phyloP scores from a whole-genome alignment of 2,113 vertebrate species.

The Eptatretus burgeri region DNA sequence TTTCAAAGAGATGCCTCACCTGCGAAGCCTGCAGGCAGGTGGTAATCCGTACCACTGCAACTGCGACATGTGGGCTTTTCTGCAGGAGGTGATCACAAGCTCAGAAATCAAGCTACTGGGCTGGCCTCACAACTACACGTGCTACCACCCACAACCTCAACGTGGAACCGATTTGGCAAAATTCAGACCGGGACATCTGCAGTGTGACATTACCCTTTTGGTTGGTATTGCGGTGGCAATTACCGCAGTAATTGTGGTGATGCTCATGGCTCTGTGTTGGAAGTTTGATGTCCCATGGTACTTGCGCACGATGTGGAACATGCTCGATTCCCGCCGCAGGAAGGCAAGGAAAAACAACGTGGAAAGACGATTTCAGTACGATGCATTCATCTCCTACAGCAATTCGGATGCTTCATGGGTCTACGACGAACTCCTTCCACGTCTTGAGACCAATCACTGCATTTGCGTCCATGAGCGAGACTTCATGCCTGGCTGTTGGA shows the following conservation, averaged over 20 bases:
- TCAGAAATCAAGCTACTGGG: constrained; percentile 19
- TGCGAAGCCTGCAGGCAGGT: constrained; percentile 21
- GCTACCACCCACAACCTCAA: constrained; percentile 26
- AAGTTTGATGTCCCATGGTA: constrained; percentile 32
- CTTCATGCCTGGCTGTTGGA: constrained; percentile 41
- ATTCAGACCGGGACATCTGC: constrained; percentile 18
- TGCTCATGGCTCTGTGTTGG: constrained; percentile 20
- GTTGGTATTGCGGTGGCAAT: constrained; percentile 22
- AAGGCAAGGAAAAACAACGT: neutral
- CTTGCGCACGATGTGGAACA: constrained; percentile 24
- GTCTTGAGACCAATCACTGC: constrained; percentile 20
- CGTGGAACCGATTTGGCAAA: constrained; percentile 20
- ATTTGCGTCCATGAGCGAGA: constrained; percentile 46
- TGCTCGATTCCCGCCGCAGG: constrained; percentile 25
- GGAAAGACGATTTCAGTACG: constrained; percentile 15
- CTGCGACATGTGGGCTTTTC: constrained; percentile 31
- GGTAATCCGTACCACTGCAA: constrained; percentile 48
- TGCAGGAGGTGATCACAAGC: constrained; percentile 17
- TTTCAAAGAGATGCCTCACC: constrained; percentile 22
- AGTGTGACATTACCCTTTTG: constrained; percentile 26
- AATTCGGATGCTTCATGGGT: constrained; percentile 35
- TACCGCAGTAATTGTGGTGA: constrained; percentile 16
- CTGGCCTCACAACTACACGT: constrained; percentile 33
- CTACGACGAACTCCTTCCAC: constrained; percentile 21
- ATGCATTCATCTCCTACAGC: constrained; percentile 49